phyloP scores from a whole-genome alignment of 2,888 invertebrate genomes.

The Cephus spinipes region DNA sequence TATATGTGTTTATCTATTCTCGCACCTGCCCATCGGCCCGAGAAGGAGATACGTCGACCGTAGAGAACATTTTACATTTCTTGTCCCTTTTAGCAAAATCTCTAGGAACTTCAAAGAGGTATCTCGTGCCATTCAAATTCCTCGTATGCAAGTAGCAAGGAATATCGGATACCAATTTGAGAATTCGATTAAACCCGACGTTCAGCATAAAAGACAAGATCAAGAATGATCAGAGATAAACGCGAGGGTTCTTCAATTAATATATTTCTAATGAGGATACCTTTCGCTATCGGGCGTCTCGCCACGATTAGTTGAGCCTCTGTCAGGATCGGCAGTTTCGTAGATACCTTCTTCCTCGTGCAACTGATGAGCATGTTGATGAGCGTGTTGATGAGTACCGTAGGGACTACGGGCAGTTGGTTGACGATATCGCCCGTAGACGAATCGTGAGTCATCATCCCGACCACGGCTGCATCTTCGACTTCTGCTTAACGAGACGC shows the following conservation, averaged over 20 bases:
- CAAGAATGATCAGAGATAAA: neutral
- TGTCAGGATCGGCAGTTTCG: slow-evolving; percentile 84
- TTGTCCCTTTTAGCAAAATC: neutral
- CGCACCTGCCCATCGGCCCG: slow-evolving; percentile 25
- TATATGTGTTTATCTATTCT: slow-evolving; percentile 14
- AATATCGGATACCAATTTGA: neutral
- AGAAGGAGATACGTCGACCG: slow-evolving; percentile 20
- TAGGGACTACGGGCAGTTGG: slow-evolving; percentile 72
- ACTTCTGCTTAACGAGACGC: slow-evolving; percentile 65
- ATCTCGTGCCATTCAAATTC: neutral
- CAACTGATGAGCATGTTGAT: slow-evolving; percentile 70
- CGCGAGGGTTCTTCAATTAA: neutral
- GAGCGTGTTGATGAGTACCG: slow-evolving; percentile 69
- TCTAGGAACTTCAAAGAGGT: neutral
- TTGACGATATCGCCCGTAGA: slow-evolving; percentile 72
- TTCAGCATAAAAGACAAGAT: neutral
- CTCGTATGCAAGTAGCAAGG: neutral
- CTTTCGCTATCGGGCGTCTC: slow-evolving; percentile 92
- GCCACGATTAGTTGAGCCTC: slow-evolving; percentile 77
- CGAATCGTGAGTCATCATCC: slow-evolving; percentile 81
- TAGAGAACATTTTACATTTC: neutral
- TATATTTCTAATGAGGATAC: slow-evolving; percentile 65
- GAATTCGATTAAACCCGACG: neutral
- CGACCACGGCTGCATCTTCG: slow-evolving; percentile 71
- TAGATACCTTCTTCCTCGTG: slow-evolving; percentile 87